Base-by-base conservation (phyloP, 1,140 invertebrate genomes). In the Zaprionus kolodkinae region DNA sequence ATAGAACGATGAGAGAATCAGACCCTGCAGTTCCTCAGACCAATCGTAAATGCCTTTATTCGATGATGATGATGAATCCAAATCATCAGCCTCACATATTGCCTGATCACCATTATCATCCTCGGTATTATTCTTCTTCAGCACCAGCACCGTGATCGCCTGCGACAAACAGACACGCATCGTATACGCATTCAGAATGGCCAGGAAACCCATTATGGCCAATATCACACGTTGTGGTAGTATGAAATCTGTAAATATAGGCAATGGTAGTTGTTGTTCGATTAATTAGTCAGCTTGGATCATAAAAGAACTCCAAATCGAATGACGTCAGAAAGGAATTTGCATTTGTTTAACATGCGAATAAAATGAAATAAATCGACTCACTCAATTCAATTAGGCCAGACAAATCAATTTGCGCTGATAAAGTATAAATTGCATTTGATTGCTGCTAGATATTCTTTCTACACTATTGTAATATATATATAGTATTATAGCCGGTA, bases 91-190 rank as follows among this genome's bases (percentile, higher is more conserved):
- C 0, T 56, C 40, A 71, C 91, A 92, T 1, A 90, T 81, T 7
- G 85, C 91, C 0, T 38, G 6, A 21, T 63, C 45, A 0, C 61
- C 66, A 7, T 60, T 43, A 0, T 27, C 57, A 7, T 70, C 64
- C 1, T 73, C 73, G 50, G 90, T 72, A 6, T 36, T 27, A 38
- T 93, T 92, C 48, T 62, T 80, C 30, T 91, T 91, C 0, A 91
- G 7, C 1, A 95, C 96, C 96, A 99, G 98, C 83, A 97, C 96
- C 12, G 97, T 98, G 77, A 99, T 98, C 5, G 97, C 97, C 30
- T 98, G 95, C 76, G 97, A 98, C 6, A 99, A 93, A 79, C 96
- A 97, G 1, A 97, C 96, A 30, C 97, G 94, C 96, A 98, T 96
- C 11, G 97, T 96, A 91, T 98, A 98, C 1, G 97, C 96, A 89